Evolutionary conservation across 2,888 invertebrate genomes (phyloP).

Genomic region (Lasioglossum pauxillum): DNA sequence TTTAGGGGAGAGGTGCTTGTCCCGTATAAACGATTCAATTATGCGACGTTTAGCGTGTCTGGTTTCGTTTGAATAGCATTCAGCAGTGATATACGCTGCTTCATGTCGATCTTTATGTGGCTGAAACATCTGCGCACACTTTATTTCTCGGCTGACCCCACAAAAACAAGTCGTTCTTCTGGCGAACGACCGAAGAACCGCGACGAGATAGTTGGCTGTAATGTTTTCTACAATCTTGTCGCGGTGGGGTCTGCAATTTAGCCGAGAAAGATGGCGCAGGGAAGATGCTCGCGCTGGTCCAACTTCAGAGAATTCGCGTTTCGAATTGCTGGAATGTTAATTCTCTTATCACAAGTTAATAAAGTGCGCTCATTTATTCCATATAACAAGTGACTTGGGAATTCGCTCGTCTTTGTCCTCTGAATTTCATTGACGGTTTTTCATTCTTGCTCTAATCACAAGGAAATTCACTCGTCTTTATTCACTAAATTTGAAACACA

Average conservation of each 20-base stretch:
- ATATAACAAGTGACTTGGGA: too few species aligned
- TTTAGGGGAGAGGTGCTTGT: not conserved
- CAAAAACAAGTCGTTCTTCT: not conserved
- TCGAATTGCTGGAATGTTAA: not conserved
- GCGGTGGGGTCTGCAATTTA: not conserved
- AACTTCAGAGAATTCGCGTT: not conserved
- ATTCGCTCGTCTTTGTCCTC: too few species aligned
- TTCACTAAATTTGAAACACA: too few species aligned
- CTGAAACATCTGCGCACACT: not conserved
- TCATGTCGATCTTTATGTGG: not conserved
- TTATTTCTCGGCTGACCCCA: constrained; percentile 1
- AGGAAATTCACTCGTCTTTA: too few species aligned
- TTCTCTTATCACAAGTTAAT: not conserved
- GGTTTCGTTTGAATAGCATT: not conserved
- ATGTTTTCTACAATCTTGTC: constrained; percentile 6
- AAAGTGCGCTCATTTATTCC: not conserved
- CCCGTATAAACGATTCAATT: not conserved
- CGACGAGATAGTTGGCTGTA: not conserved
- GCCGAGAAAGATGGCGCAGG: not conserved
- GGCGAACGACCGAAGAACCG: not conserved
- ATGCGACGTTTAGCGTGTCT: not conserved
- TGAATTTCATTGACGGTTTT: too few species aligned
- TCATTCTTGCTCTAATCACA: too few species aligned
- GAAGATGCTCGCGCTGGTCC: not conserved
- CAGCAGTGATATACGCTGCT: constrained; percentile 3